These are phyloP conservation scores for Leptinotarsa juncta DNA, from an alignment of 2,888 invertebrate genomes.

Conservation along the genomic window DNA sequence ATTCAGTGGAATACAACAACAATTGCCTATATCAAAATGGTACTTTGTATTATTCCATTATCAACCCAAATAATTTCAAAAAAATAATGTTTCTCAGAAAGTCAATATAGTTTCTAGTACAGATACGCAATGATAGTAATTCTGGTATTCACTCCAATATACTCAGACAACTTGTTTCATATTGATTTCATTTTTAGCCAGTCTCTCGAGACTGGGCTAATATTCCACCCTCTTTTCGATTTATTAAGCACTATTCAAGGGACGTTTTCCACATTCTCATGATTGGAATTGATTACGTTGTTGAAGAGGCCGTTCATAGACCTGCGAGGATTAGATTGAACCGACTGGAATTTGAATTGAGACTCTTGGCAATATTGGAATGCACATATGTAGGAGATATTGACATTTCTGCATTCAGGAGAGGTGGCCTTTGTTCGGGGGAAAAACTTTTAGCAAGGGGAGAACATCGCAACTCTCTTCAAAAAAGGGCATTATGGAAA, in stretches of 20 bases:
- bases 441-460: not conserved
- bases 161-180: not conserved
- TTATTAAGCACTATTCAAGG: not conserved
- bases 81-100: no score
- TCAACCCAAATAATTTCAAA: no score
- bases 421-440: not conserved
- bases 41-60: no score
- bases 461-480: not conserved
- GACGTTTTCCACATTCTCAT: not conserved
- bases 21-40: no score
- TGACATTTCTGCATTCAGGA: not conserved
- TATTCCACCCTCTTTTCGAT: not conserved
- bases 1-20: no score
- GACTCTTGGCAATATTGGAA: not conserved
- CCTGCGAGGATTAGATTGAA: not conserved
- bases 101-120: no score
- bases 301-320: not conserved
- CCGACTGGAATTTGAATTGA: not conserved
- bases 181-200: not conserved
- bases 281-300: constrained; percentile 8
- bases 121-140: no score
- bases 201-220: not conserved
- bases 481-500: not conserved
- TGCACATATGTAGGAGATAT: not conserved
- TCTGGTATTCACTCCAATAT: no score